Percentiles rank a stretch among this genome's conserved stretches.
Evolutionary conservation across 2,113 vertebrate genomes (phyloP).

Genomic region (Danio rerio): DNA sequence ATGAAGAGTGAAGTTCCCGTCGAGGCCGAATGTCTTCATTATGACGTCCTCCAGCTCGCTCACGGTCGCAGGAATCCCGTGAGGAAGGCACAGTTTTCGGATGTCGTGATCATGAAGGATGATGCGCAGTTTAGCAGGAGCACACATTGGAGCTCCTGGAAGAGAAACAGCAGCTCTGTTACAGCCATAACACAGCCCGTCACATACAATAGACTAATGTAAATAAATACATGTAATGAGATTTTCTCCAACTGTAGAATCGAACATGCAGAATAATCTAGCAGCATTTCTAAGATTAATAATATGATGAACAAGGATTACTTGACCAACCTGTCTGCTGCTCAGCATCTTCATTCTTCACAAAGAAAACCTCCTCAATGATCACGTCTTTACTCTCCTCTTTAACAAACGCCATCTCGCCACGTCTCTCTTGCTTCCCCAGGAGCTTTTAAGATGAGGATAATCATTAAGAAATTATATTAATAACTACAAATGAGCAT

Average conservation of each 20-base stretch:
- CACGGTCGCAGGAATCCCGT: constrained; percentile 44
- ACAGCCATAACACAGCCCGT: background rate
- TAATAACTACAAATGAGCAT: background rate
- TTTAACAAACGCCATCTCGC: background rate
- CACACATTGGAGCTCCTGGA: constrained; percentile 7
- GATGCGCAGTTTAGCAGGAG: constrained; percentile 38
- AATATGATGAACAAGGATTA: too few species aligned
- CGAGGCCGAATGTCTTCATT: constrained; percentile 40
- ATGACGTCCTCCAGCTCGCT: constrained; percentile 37
- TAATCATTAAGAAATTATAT: background rate
- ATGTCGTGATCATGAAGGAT: constrained; percentile 49
- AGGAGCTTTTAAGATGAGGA: background rate
- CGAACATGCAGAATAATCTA: too few species aligned
- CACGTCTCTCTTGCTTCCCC: too few species aligned
- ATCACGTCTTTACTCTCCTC: background rate
- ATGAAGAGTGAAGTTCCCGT: constrained; percentile 38
- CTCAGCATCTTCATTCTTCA: background rate
- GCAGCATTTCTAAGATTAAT: too few species aligned
- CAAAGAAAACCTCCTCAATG: background rate
- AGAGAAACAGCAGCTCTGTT: background rate
- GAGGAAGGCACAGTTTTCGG: constrained; percentile 44
- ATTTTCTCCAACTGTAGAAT: too few species aligned
- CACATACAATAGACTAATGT: too few species aligned
- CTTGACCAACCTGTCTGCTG: too few species aligned
- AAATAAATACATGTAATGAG: too few species aligned